These are phyloP conservation scores for Aphodius sticticus DNA, from an alignment of 2,888 invertebrate species.

Conservation along the genomic window DNA sequence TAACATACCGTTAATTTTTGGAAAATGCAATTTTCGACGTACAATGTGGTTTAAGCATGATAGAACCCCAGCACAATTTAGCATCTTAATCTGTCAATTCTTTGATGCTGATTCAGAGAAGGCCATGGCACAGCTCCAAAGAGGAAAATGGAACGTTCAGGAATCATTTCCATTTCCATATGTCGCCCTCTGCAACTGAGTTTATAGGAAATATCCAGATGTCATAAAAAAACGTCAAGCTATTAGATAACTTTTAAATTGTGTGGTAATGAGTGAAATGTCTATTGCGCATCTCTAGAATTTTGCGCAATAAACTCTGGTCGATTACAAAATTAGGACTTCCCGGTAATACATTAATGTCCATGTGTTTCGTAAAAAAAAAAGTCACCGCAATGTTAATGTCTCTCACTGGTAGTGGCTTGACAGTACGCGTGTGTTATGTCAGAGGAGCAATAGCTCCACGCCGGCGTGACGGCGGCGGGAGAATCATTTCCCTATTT, in stretches of 20 bases:
- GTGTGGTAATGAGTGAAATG: not conserved
- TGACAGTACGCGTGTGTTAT: slow-evolving; percentile 42
- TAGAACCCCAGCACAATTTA: no score
- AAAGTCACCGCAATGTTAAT: slow-evolving; percentile 22
- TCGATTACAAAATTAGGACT: slow-evolving; percentile 13
- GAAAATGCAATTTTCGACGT: no score
- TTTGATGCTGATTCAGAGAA: no score
- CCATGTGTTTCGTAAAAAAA: slow-evolving; percentile 22
- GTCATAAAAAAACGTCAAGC: not conserved
- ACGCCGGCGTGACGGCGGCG: slow-evolving; percentile 36
- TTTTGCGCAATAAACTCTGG: not conserved
- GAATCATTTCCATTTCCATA: no score
- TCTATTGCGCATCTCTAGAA: not conserved
- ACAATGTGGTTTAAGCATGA: no score
- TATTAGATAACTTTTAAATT: not conserved
- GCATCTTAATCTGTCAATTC: no score
- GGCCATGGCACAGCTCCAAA: no score
- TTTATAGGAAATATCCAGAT: no score
- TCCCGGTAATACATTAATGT: slow-evolving; percentile 8
- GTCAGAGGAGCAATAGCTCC: slow-evolving; percentile 41
- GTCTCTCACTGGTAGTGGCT: slow-evolving; percentile 14
- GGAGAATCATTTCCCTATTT: slow-evolving; percentile 58
- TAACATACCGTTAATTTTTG: no score
- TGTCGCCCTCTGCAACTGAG: no score
- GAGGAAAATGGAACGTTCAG: no score